Evolutionary conservation across 1,140 invertebrate species (phyloP).

Genomic region (Spodoptera frugiperda): DNA sequence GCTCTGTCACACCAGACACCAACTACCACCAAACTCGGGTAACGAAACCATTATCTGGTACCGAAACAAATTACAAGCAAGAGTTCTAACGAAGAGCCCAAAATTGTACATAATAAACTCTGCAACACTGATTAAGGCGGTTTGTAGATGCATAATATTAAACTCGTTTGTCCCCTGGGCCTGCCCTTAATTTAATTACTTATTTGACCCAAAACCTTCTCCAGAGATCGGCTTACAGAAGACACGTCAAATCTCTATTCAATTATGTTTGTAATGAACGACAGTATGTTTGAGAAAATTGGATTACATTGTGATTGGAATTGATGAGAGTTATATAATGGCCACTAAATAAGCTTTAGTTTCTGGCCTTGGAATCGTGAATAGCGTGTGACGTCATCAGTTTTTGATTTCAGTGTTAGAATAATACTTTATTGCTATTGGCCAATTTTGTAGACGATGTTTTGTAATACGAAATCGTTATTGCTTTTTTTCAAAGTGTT

Average conservation of each 20-base stretch:
- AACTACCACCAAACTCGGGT: no score
- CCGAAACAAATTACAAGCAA: neutral
- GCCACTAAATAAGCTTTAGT: constrained; percentile 14
- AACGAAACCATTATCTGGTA: neutral
- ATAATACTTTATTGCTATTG: no score
- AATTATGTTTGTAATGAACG: constrained; percentile 46
- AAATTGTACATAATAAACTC: constrained; percentile 2
- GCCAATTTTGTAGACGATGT: no score
- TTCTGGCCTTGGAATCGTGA: neutral
- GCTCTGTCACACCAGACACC: no score
- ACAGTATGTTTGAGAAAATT: constrained; percentile 41
- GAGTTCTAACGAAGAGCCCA: neutral
- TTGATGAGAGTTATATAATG: constrained; percentile 24
- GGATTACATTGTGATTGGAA: constrained; percentile 40
- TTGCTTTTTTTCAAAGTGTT: no score
- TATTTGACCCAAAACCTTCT: constrained; percentile 60
- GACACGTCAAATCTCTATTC: constrained; percentile 49
- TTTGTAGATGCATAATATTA: constrained; percentile 59
- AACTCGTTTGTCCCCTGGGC: constrained; percentile 57
- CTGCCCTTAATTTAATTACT: constrained; percentile 65
- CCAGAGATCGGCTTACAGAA: constrained; percentile 41
- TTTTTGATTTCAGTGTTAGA: neutral
- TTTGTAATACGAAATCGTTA: no score
- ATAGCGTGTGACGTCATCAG: neutral
- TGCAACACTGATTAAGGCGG: constrained; percentile 48